Evolutionary conservation across 2,113 vertebrate genomes (phyloP).

Genomic region (Gavia stellata): DNA sequence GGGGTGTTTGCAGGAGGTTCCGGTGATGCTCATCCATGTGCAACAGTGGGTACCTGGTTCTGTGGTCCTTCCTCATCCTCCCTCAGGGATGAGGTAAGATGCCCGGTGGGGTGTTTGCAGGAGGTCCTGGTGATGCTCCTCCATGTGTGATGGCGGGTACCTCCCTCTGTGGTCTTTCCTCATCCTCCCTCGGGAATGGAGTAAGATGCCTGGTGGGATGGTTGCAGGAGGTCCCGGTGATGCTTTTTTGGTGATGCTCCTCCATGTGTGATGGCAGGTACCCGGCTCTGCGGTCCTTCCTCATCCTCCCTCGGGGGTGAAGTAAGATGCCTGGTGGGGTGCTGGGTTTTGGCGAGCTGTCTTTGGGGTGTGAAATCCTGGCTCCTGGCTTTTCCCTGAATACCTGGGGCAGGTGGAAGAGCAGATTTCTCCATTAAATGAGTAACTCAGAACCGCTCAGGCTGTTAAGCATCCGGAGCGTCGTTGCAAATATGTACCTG

Average conservation of each 20-base stretch:
- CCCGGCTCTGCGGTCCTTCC: background rate
- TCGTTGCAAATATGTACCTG: background rate
- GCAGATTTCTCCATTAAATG: background rate
- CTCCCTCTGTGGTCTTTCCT: background rate
- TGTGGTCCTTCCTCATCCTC: background rate
- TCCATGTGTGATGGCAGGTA: background rate
- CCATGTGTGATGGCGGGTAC: no score
- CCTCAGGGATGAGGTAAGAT: background rate
- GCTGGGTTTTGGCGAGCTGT: background rate
- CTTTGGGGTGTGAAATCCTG: background rate
- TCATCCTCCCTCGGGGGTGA: background rate
- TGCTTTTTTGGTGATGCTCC: background rate
- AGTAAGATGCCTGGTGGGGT: background rate
- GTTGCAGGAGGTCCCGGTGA: background rate
- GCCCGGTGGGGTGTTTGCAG: background rate
- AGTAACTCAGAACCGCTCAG: fast-evolving
- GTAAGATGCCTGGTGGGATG: background rate
- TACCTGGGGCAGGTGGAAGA: background rate
- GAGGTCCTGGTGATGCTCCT: background rate
- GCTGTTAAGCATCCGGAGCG: background rate
- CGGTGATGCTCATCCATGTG: background rate
- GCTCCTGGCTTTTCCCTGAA: background rate
- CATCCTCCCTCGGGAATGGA: background rate
- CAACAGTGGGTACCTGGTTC: fast-evolving
- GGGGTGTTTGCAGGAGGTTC: background rate